Conservation (phyloP, 2,113 vertebrate species). For the Tragelaphus buxtoni region DNA sequence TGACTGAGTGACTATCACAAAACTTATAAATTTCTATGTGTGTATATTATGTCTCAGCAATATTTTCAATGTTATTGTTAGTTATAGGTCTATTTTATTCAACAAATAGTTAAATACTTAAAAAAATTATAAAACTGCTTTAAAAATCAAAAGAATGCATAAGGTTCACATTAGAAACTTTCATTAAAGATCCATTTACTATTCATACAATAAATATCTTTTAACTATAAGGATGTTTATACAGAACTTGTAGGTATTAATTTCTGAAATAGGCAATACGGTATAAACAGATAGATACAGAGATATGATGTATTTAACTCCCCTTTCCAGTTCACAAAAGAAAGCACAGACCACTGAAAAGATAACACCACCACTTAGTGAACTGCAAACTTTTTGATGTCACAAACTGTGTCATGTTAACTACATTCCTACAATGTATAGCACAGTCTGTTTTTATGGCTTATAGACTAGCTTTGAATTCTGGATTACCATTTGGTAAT, state of each 20-base stretch:
- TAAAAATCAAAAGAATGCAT: slow-evolving; percentile 25
- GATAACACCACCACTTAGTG: not conserved
- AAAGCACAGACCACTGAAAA: not conserved
- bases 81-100: not conserved
- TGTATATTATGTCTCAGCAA: not conserved
- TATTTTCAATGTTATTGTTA: not conserved
- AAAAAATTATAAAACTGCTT: not conserved
- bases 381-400: not conserved
- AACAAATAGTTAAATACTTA: not conserved
- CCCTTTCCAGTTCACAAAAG: slow-evolving; percentile 1
- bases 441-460: not conserved
- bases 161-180: not conserved
- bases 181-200: not conserved
- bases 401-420: not conserved
- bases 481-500: not conserved
- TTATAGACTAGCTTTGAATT: not conserved
- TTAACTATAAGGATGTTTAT: not conserved
- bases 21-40: not conserved
- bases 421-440: not conserved
- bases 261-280: not conserved
- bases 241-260: not conserved
- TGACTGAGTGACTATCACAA: not conserved
- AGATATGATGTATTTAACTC: not conserved
- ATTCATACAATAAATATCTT: slow-evolving; percentile 1
- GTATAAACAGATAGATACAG: not conserved